Conservation (phyloP, 2,797 vertebrate species). For the Pangasius djambal region DNA sequence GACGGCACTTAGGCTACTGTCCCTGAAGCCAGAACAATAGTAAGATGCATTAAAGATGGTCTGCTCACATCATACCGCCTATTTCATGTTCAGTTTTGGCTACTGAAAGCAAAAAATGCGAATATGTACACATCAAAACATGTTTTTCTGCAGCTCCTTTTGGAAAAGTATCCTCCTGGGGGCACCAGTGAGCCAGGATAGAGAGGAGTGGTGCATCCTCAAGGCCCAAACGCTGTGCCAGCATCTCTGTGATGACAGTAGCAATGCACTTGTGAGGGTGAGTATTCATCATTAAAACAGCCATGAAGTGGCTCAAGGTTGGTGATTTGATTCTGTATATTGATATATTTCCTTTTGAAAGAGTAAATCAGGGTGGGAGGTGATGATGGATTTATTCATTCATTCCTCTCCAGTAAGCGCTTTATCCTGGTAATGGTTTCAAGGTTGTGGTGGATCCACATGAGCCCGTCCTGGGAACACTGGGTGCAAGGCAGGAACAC, state of each 20-base stretch:
- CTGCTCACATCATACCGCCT: neutral
- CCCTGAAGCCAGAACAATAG: constrained; percentile 80
- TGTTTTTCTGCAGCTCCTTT: constrained; percentile 71
- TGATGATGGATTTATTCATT: neutral
- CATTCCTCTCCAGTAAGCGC: neutral
- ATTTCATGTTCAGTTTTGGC: neutral
- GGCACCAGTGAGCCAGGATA: constrained; percentile 75
- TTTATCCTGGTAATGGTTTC: neutral
- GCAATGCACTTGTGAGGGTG: constrained; percentile 78
- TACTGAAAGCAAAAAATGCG: neutral
- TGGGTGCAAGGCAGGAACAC: neutral
- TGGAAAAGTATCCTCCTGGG: constrained; percentile 88
- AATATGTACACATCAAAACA: neutral
- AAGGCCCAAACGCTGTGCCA: constrained; percentile 75
- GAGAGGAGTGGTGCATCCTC: constrained; percentile 73
- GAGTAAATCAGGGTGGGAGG: neutral
- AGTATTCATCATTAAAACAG: constrained; percentile 34
- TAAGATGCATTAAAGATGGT: constrained; percentile 66
- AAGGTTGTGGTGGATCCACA: too few species aligned
- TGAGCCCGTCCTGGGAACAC: neutral
- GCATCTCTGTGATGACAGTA: constrained; percentile 73
- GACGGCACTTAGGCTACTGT: constrained; percentile 81
- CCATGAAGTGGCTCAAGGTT: neutral
- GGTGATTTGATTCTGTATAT: neutral
- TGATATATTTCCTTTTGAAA: neutral